phyloP scores from a whole-genome alignment of 2,113 vertebrate genomes.

The Scomber scombrus region DNA sequence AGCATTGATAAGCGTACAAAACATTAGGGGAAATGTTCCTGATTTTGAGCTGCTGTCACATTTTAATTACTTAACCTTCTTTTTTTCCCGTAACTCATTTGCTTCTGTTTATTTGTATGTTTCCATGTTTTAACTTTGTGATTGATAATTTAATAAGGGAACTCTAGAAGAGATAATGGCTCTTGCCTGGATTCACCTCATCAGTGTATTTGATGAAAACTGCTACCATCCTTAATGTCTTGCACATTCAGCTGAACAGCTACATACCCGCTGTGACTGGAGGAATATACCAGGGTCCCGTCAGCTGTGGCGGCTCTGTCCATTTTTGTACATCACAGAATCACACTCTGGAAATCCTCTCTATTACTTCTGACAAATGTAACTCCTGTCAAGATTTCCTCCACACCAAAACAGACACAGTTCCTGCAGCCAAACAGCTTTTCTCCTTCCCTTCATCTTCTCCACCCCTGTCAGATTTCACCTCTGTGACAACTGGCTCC shows the following conservation, averaged over 20 bases:
- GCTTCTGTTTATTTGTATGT: slow-evolving; percentile 30
- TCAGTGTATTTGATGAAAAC: slow-evolving; percentile 41
- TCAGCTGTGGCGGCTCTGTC: slow-evolving; percentile 35
- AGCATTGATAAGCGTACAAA: slow-evolving; percentile 1
- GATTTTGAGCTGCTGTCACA: slow-evolving; percentile 23
- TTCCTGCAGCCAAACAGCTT: slow-evolving; percentile 7
- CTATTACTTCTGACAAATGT: slow-evolving; percentile 57
- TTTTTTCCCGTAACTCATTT: slow-evolving; percentile 8
- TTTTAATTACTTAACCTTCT: slow-evolving; percentile 18
- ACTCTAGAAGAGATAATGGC: slow-evolving; percentile 29
- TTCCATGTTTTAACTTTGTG: slow-evolving; percentile 37
- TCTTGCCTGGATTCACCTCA: slow-evolving; percentile 42
- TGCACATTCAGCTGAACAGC: slow-evolving; percentile 20
- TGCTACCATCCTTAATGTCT: slow-evolving; percentile 5
- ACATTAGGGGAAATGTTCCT: slow-evolving; percentile 12
- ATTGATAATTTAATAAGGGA: slow-evolving; percentile 51
- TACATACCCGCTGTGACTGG: slow-evolving; percentile 23
- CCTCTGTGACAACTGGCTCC: slow-evolving; percentile 44
- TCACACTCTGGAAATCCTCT: slow-evolving; percentile 49
- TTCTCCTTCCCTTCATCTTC: slow-evolving; percentile 26
- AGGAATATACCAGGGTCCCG: slow-evolving; percentile 25
- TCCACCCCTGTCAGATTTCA: slow-evolving; percentile 39
- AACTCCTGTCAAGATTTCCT: slow-evolving; percentile 46
- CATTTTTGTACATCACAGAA: slow-evolving; percentile 37
- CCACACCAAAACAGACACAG: slow-evolving; percentile 30